Conservation (phyloP, 2,888 invertebrate genomes). For the Thyatira batis region DNA sequence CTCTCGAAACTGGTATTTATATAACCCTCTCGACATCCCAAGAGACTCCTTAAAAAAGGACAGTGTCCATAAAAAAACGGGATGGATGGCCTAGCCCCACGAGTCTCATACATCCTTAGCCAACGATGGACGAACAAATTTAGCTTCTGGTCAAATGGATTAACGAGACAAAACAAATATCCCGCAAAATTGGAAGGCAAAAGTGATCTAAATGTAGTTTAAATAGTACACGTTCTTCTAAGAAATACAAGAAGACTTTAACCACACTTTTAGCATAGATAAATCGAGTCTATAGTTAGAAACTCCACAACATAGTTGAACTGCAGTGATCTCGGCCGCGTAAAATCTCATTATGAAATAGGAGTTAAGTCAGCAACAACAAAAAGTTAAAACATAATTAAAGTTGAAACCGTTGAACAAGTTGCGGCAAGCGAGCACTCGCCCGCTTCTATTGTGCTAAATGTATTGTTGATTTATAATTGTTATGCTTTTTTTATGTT, state of each 20-base stretch:
- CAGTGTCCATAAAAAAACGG: background rate
- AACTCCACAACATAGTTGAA: too few species aligned
- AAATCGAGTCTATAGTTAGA: too few species aligned
- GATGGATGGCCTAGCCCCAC: background rate
- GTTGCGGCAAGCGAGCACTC: constrained; percentile 11
- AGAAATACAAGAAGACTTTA: too few species aligned
- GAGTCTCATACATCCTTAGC: background rate
- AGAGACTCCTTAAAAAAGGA: background rate
- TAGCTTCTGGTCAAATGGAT: too few species aligned
- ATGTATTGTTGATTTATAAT: constrained; percentile 52
- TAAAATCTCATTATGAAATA: constrained; percentile 24
- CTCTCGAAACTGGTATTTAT: background rate
- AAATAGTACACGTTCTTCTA: too few species aligned
- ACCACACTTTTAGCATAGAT: too few species aligned
- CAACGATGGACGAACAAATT: background rate
- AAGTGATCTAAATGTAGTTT: too few species aligned
- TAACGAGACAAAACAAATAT: too few species aligned
- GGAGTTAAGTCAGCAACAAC: constrained; percentile 27
- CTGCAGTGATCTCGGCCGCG: too few species aligned
- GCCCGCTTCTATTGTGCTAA: constrained; percentile 30
- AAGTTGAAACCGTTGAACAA: constrained; percentile 33
- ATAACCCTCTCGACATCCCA: background rate
- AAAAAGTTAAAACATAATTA: constrained; percentile 50
- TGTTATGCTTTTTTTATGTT: constrained; percentile 34
- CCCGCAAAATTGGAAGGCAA: background rate